Evolutionary conservation across 2,888 invertebrate genomes (phyloP).

Genomic region (Cactoblastis cactorum): DNA sequence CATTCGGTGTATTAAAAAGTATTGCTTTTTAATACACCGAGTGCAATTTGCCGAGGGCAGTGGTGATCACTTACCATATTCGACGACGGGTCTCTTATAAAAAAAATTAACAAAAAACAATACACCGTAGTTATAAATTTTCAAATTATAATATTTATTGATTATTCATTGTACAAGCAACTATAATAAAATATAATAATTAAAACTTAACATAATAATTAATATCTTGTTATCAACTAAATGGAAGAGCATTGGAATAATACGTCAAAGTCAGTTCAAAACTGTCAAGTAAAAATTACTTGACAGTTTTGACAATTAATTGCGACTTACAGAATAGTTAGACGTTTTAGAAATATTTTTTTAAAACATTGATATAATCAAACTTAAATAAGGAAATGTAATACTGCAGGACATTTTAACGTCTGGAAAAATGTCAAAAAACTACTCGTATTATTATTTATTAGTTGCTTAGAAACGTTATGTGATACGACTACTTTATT

Average conservation of each 20-base stretch:
- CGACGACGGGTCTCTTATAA: no score
- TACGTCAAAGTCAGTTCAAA: conserved; percentile 8
- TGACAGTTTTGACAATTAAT: conserved; percentile 3
- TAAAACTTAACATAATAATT: conserved; percentile 39
- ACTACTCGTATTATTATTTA: conserved; percentile 26
- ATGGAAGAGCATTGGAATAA: conserved; percentile 44
- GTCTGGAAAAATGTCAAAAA: conserved; percentile 38
- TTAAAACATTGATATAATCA: neutral
- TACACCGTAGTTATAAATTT: no score
- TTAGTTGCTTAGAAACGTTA: conserved; percentile 21
- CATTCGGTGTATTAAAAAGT: no score
- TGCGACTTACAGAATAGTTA: neutral
- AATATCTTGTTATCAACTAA: conserved; percentile 31
- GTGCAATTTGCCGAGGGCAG: no score
- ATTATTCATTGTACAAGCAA: conserved; percentile 57
- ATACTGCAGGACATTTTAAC: conserved; percentile 18
- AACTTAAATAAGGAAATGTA: conserved; percentile 14
- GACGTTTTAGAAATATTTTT: neutral
- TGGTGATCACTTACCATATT: no score
- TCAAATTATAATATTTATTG: conserved; percentile 9
- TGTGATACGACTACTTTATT: conserved; percentile 21
- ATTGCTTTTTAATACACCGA: no score
- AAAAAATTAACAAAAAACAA: no score
- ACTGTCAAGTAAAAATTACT: neutral
- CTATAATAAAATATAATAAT: conserved; percentile 48